Base-by-base conservation (phyloP, 2,797 vertebrate genomes). In the Australoheros facetus region DNA sequence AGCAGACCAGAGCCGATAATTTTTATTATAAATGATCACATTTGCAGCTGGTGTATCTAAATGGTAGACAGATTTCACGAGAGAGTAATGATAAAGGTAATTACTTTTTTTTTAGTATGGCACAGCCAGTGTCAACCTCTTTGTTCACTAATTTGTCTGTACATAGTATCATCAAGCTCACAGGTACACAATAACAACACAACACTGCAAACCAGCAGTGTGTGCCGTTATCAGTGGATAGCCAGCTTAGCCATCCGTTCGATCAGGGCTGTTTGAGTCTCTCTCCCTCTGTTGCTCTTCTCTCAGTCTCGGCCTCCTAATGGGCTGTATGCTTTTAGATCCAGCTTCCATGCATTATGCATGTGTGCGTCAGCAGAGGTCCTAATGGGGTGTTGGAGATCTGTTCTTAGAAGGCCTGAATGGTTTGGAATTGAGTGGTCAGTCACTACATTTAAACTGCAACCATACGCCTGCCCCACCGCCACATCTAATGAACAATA, bases 261-360 rank as follows among this genome's bases (percentile, higher is more conserved):
- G 62, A 79, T 81, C 64, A 37, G 60, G 54, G 71, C 58, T 80
- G 71, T 84, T 87, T 88, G 73, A 56, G 76, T 82, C 69, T 84
- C 23, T 73, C 14, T 71, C 75, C 59, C 37, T 78, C 69, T 77
- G 21, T 86, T 11, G 64, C 21, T 73, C 17, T 45, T 55, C 42
- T 79, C 28, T 80, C 13, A 70, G n/a, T 64, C 45, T 77, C 37
- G 66, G 85, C 77, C 75, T 83, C 77, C 88, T 95, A 94, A 95
- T 95, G 94, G 92, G 84, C 85, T 83, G 83, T 90, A 85, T 92
- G 93, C 93, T 94, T 95, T 95, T 92, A 94, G 93, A 92, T 92
- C 86, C 90, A 91, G 86, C 86, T 75, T 45, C 88, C 83, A 95
- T 95, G 92, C 94, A 95, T 95, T 93, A 95, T 95, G 92, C 88